Evolutionary conservation across 2,888 invertebrate genomes (phyloP).

Genomic region (Anodontia alba): DNA sequence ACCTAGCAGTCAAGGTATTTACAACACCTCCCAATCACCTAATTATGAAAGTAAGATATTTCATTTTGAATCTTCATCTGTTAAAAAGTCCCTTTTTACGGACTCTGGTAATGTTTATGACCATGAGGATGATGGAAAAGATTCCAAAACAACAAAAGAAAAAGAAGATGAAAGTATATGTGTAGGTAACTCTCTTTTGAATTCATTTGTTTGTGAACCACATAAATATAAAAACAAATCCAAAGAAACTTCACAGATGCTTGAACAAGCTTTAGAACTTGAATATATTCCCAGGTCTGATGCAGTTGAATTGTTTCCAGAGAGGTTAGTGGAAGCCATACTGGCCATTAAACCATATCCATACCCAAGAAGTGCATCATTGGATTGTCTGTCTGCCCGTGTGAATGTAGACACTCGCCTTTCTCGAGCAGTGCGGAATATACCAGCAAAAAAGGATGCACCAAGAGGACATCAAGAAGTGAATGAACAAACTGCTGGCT

Average conservation of each 20-base stretch:
- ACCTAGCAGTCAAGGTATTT: background rate
- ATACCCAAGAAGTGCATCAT: constrained; percentile 44
- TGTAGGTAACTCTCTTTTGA: too few relatives aligned
- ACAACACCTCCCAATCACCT: constrained; percentile 28
- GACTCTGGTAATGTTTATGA: constrained; percentile 76
- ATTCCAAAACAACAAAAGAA: background rate
- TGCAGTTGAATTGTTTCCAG: constrained; percentile 55
- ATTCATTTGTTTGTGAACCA: background rate
- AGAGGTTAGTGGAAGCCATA: constrained; percentile 58
- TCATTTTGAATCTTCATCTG: constrained; percentile 54
- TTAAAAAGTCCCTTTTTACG: constrained; percentile 60
- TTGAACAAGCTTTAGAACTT: background rate
- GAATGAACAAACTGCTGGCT: too few relatives aligned
- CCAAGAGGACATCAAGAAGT: too few relatives aligned
- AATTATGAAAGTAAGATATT: constrained; percentile 26
- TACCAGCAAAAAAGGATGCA: background rate
- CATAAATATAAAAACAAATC: background rate
- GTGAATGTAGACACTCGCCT: constrained; percentile 39
- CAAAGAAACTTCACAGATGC: background rate
- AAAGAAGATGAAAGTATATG: background rate
- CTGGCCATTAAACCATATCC: constrained; percentile 59
- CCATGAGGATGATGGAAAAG: constrained; percentile 42
- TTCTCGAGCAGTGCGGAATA: constrained; percentile 26
- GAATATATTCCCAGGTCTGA: constrained; percentile 14
- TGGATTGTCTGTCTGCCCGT: constrained; percentile 48